Evolutionary conservation across 1,140 invertebrate genomes (phyloP), one percentile per base, ranked within the genome.

Genomic region (Apis laboriosa): DNA sequence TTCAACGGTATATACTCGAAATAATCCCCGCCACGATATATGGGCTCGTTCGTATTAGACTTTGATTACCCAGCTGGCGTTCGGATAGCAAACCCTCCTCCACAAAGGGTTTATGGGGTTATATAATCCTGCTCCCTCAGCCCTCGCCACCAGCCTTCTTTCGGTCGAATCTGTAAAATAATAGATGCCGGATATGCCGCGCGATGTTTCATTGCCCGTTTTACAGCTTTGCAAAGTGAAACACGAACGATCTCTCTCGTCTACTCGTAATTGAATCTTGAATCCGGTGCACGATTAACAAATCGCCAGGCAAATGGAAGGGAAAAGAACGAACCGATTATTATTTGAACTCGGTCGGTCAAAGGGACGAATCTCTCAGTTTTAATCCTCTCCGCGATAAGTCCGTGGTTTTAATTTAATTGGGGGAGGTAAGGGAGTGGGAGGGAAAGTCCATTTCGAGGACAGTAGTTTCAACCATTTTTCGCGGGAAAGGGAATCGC

Each of bases 101-200:
- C 34, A 56, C 63, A 77, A 81, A 24, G 21, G 71, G 58, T 86
- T 86, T 86, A 85, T 73, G 19, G 53, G 56, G 67, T 77, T 75
- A 34, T 71, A 78, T 83, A 76, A 75, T 49, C 70, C 51, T 19
- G 7, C 0, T 43, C 34, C 5, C 34, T 43, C 43, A 34, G 17
- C 2, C 55, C 17, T 17, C 2, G 51, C 49, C 24, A 12, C 4
- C 34, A 60, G 34, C 2, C 34, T 60, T 82, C 74, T 68, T 81
- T 76, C 68, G 56, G n/a, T 56, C 43, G 63, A 86, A 86, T 58
- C 63, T 75, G 84, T 76, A 86, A 86, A 79, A 86, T 72, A 86
- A 86, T 83, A 68, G 71, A 60, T 24, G 70, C 0, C 34, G 24
- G 15, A 24, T 19, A 66, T 13, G 24, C 15, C 12, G 24, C 15